Conservation (phyloP, 2,888 invertebrate genomes). For the Cyclophora albipunctata region DNA sequence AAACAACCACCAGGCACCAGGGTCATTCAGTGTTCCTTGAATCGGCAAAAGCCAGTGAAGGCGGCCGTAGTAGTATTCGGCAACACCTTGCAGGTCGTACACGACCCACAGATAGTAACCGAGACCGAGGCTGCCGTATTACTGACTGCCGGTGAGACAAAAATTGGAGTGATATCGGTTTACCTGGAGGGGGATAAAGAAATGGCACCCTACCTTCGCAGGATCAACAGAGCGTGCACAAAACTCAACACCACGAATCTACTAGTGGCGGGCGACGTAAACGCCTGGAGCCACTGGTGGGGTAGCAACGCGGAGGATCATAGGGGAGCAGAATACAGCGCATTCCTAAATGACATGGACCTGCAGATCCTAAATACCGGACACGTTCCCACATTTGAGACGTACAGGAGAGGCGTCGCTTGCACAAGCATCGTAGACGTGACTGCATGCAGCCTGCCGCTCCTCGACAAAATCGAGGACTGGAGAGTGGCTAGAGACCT, state of each 20-base stretch:
- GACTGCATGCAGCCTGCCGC: slow-evolving; percentile 8
- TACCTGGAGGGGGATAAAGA: no score
- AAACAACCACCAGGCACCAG: neutral
- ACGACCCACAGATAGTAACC: neutral
- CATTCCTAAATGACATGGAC: slow-evolving; percentile 12
- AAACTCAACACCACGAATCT: no score
- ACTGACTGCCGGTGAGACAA: no score
- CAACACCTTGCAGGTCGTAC: neutral
- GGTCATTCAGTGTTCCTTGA: neutral
- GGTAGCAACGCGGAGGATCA: slow-evolving; percentile 4
- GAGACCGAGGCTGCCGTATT: no score
- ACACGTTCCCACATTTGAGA: slow-evolving; percentile 14
- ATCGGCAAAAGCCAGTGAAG: neutral
- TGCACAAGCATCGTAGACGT: slow-evolving; percentile 15
- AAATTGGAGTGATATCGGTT: no score
- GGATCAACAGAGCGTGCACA: no score
- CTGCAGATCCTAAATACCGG: slow-evolving; percentile 17
- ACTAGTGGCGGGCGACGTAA: no score
- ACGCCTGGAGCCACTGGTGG: neutral
- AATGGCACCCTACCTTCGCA: no score
- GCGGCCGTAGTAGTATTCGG: slow-evolving; percentile 1
- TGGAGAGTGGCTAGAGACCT: slow-evolving; percentile 15
- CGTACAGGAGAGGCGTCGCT: slow-evolving; percentile 3
- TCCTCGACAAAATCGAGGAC: slow-evolving; percentile 10
- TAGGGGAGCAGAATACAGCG: slow-evolving; percentile 10